These are phyloP conservation scores for Gobionotothen gibberifrons DNA, from an alignment of 2,797 vertebrate genomes.

Conservation along the genomic window DNA sequence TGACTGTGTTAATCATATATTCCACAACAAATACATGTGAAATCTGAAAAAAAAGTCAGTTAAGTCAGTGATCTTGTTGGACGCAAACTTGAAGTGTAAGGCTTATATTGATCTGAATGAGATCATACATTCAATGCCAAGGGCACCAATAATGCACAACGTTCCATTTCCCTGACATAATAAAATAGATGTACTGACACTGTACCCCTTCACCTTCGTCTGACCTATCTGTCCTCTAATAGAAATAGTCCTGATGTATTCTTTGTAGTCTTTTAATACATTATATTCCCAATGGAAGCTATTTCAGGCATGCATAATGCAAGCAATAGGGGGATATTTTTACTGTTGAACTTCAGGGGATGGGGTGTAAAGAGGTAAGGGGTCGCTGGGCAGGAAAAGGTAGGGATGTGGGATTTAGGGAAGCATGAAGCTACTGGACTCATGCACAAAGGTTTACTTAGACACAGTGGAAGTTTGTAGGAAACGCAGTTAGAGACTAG, in stretches of 20 bases:
- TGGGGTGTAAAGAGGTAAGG: conserved; percentile 21
- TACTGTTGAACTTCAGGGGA: conserved; percentile 82
- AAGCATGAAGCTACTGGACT: conserved; percentile 16
- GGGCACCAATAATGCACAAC: not conserved
- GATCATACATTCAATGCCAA: conserved; percentile 14
- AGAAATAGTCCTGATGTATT: conserved; percentile 79
- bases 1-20: conserved; percentile 8
- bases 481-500: conserved; percentile 6
- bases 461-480: not conserved
- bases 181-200: not conserved
- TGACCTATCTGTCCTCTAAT: conserved; percentile 62
- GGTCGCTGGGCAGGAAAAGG: conserved; percentile 29
- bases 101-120: conserved; percentile 10
- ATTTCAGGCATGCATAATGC: conserved; percentile 81
- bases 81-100: not conserved
- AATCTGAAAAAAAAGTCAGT: not conserved
- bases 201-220: conserved; percentile 48
- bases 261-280: conserved; percentile 15
- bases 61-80: not conserved
- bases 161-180: not conserved
- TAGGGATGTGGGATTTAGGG: conserved; percentile 34
- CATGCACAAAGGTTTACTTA: conserved; percentile 25
- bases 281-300: conserved; percentile 84
- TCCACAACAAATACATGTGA: conserved; percentile 5
- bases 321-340: conserved; percentile 84